A percentile compares a stretch with the other conserved stretches of the same genome.
Evolutionary conservation across 2,113 vertebrate species (phyloP).

Genomic region (Rhipidura dahli): DNA sequence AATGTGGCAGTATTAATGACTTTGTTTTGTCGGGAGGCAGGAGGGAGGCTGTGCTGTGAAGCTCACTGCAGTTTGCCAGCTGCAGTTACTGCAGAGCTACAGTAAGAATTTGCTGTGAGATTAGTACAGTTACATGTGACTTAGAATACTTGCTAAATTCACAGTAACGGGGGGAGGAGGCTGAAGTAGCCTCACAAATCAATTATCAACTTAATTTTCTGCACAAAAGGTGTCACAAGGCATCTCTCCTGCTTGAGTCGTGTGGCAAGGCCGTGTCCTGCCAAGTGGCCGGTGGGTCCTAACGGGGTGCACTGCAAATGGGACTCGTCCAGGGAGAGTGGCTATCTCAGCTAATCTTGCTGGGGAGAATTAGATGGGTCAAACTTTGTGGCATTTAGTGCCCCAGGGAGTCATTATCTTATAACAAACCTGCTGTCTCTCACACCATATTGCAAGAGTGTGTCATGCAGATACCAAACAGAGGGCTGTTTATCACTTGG

Average conservation of each 20-base stretch:
- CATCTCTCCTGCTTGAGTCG: not conserved
- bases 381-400: constrained; percentile 23
- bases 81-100: not conserved
- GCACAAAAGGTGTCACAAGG: not conserved
- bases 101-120: not conserved
- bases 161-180: not conserved
- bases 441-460: constrained; percentile 47
- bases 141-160: constrained; percentile 39
- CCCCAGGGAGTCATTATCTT: constrained; percentile 58
- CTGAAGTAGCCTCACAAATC: constrained; percentile 25
- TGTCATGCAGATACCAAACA: constrained; percentile 7
- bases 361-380: constrained; percentile 39
- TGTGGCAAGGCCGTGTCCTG: not conserved
- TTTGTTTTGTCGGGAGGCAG: not conserved
- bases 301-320: not conserved
- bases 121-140: not conserved
- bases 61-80: constrained; percentile 5
- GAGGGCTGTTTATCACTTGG: constrained; percentile 59
- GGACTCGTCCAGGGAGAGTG: not conserved
- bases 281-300: not conserved
- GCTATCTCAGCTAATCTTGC: constrained; percentile 53
- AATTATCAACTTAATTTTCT: constrained; percentile 37
- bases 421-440: constrained; percentile 58
- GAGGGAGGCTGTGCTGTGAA: not conserved
- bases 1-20: not conserved